Conservation (phyloP, 1,140 invertebrate genomes). For the Steinernema feltiae region DNA sequence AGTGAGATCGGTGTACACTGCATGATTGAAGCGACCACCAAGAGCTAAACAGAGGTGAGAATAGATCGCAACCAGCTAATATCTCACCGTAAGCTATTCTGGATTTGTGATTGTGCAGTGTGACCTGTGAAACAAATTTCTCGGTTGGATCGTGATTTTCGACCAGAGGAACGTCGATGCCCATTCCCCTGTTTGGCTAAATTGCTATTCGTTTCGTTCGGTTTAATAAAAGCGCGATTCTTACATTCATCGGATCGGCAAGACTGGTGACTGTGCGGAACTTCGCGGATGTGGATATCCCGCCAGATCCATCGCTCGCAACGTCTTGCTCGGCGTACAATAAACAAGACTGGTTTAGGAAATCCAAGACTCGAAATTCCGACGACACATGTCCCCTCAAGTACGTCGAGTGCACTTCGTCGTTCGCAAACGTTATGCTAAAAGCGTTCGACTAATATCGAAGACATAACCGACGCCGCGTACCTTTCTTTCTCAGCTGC, state of each 20-base stretch:
- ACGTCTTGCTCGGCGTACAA: background rate
- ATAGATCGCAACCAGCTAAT: background rate
- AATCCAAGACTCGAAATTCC: background rate
- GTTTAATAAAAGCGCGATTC: background rate
- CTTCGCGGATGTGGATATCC: background rate
- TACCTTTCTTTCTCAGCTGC: background rate
- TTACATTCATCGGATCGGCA: background rate
- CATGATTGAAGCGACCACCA: background rate
- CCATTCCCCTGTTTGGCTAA: background rate
- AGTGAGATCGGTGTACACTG: background rate
- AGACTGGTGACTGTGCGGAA: background rate
- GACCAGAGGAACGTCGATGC: background rate
- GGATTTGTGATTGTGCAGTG: background rate
- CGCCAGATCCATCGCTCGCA: background rate
- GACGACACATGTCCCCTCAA: background rate
- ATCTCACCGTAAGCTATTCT: background rate
- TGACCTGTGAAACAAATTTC: background rate
- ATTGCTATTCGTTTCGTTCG: background rate
- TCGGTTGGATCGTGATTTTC: background rate
- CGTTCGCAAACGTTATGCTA: background rate
- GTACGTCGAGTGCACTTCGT: background rate
- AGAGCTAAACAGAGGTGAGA: background rate
- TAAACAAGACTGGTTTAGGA: background rate
- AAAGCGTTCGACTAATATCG: background rate
- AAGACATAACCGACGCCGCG: too few species aligned